These are phyloP conservation scores for Coptodon bakossiorum DNA, from an alignment of 2,113 vertebrate species.

Conservation along the genomic window DNA sequence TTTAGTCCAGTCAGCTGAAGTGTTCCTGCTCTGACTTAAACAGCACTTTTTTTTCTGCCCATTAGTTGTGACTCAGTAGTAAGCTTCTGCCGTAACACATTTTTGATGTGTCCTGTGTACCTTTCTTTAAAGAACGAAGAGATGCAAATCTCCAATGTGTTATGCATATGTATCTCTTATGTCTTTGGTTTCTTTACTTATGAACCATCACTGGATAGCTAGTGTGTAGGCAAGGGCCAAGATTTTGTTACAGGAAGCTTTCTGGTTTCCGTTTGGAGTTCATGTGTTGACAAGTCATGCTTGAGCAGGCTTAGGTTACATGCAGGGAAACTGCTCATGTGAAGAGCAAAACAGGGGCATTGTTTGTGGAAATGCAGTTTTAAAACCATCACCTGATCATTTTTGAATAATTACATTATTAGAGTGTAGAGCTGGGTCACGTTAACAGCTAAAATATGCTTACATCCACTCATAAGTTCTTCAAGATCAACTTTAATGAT, in stretches of 20 bases:
- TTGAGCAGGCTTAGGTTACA: background rate
- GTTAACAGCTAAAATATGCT: background rate
- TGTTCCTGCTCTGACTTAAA: background rate
- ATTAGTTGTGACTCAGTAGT: constrained; percentile 18
- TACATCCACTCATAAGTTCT: background rate
- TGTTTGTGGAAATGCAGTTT: background rate
- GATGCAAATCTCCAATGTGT: background rate
- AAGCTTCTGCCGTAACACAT: background rate
- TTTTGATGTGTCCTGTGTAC: background rate
- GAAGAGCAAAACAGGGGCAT: background rate
- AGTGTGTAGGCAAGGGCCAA: background rate
- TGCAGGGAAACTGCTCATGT: background rate
- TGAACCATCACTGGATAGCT: background rate
- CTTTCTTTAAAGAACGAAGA: constrained; percentile 12
- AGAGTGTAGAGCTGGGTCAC: accelerated
- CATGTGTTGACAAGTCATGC: background rate
- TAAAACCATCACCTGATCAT: background rate
- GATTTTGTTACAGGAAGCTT: background rate
- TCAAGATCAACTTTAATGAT: background rate
- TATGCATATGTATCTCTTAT: background rate
- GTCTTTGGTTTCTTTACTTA: background rate
- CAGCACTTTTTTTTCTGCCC: background rate
- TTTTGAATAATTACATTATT: background rate
- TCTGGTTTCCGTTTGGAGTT: background rate
- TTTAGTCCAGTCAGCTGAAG: constrained; percentile 6